Percentiles rank a stretch among this genome's conserved stretches.
phyloP scores from a whole-genome alignment of 1,140 invertebrate genomes.

The Drosophila malerkotliana region DNA sequence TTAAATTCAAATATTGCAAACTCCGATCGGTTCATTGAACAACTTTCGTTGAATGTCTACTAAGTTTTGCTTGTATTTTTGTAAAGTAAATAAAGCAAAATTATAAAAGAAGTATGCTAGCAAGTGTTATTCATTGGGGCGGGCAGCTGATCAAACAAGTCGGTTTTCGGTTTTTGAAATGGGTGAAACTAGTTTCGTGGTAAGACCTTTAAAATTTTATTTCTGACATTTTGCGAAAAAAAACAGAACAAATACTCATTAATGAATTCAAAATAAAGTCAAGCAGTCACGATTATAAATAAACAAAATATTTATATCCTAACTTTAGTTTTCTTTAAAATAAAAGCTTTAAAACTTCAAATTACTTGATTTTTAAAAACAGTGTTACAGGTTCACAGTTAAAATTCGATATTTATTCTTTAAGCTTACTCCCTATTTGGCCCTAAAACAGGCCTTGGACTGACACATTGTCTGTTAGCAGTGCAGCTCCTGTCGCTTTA shows the following conservation, averaged over 20 bases:
- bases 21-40: conserved; percentile 50
- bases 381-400: background rate
- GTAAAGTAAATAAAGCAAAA: conserved; percentile 55
- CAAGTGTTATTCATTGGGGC: conserved; percentile 17
- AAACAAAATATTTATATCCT: background rate
- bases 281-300: background rate
- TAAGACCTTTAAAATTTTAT: background rate
- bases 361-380: background rate
- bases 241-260: conserved; percentile 1
- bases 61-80: conserved; percentile 56
- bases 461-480: background rate
- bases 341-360: background rate
- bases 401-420: conserved; percentile 11
- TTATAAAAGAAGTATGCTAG: conserved; percentile 27
- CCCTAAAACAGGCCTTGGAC: conserved; percentile 52
- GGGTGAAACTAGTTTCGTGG: conserved; percentile 12
- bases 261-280: background rate
- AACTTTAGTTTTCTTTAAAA: background rate
- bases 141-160: conserved; percentile 29
- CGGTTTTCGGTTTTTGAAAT: background rate
- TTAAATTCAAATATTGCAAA: conserved; percentile 26
- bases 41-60: conserved; percentile 62
- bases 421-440: background rate
- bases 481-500: conserved; percentile 67
- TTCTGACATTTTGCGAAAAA: background rate